phyloP scores from a whole-genome alignment of 30 jellyfish, hydroid and myxozoan genomes.

The Mastigias papua region DNA sequence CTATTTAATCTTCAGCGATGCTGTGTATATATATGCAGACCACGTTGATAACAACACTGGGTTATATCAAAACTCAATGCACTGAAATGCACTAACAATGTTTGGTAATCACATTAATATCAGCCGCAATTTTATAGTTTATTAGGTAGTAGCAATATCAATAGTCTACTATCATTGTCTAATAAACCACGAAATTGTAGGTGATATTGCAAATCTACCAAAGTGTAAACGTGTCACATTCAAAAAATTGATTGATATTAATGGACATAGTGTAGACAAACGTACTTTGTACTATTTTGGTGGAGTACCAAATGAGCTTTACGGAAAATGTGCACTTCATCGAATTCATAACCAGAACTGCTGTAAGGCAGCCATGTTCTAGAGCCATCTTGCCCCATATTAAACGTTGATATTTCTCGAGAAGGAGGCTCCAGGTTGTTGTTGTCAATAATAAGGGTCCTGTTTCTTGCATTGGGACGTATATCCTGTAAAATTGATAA shows the following conservation, averaged over 20 bases:
- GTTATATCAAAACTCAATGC: too few species aligned
- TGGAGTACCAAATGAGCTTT: conserved; percentile 54
- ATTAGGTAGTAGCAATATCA: too few species aligned
- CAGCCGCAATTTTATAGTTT: too few species aligned
- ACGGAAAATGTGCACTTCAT: conserved; percentile 66
- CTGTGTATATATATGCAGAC: too few species aligned
- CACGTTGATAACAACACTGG: too few species aligned
- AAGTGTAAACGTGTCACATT: not conserved
- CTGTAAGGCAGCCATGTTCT: conserved; percentile 63
- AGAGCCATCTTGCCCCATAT: conserved; percentile 28
- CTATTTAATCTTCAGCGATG: too few species aligned
- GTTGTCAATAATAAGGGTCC: conserved; percentile 62
- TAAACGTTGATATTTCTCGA: conserved; percentile 26
- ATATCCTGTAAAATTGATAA: conserved; percentile 55
- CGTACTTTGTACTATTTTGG: conserved; percentile 25
- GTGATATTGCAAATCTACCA: not conserved
- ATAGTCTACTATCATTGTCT: too few species aligned
- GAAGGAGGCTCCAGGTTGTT: conserved; percentile 67
- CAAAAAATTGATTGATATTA: not conserved
- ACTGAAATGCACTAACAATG: too few species aligned
- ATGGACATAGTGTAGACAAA: not conserved
- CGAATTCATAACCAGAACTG: conserved; percentile 41
- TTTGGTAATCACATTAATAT: too few species aligned
- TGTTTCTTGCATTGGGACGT: conserved; percentile 49
- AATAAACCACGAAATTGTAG: too few species aligned